Conservation (phyloP, 2,888 invertebrate species). For the Orgyia antiqua region DNA sequence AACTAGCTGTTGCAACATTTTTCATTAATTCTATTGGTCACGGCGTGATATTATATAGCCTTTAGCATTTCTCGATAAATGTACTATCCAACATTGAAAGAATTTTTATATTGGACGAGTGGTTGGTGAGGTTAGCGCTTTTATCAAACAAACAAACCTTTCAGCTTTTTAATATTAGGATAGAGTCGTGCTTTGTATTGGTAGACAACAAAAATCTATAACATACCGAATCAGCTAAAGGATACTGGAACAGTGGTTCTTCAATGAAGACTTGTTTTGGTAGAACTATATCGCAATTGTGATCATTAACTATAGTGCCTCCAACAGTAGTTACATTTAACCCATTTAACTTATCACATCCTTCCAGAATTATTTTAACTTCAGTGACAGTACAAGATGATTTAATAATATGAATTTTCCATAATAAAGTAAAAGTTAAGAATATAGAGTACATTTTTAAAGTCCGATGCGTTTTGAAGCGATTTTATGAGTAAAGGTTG, state of each 20-base stretch:
- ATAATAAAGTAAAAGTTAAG: conserved; percentile 16
- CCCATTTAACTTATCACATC: conserved; percentile 56
- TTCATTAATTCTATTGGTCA: too few relatives aligned
- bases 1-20: too few relatives aligned
- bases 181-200: too few relatives aligned
- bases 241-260: conserved; percentile 62
- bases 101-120: too few relatives aligned
- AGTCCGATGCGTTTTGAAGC: background rate
- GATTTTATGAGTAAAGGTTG: too few relatives aligned
- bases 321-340: conserved; percentile 62
- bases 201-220: too few relatives aligned
- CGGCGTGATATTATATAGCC: too few relatives aligned
- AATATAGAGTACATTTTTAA: conserved; percentile 9
- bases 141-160: too few relatives aligned
- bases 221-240: conserved; percentile 55
- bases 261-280: conserved; percentile 69
- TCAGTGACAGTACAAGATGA: conserved; percentile 48
- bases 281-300: conserved; percentile 65
- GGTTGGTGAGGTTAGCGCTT: too few relatives aligned
- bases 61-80: too few relatives aligned
- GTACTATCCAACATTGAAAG: too few relatives aligned
- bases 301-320: conserved; percentile 66
- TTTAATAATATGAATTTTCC: conserved; percentile 20
- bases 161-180: too few relatives aligned
- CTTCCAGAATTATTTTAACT: conserved; percentile 58